phyloP scores from a whole-genome alignment of 2,797 vertebrate genomes.

The Synaphobranchus kaupii region DNA sequence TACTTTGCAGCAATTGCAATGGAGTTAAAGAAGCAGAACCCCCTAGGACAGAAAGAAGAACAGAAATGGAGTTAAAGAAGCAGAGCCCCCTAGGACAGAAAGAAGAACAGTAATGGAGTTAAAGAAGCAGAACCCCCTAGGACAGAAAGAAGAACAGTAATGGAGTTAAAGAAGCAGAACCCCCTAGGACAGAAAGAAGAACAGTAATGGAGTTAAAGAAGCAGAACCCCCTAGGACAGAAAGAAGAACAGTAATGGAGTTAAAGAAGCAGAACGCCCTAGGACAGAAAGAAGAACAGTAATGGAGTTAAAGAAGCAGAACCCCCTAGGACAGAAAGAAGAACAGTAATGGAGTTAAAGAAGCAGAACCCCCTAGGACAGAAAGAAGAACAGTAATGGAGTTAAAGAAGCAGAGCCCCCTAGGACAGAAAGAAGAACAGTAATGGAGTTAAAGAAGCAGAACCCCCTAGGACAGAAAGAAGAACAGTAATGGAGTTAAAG shows the following conservation, averaged over 20 bases:
- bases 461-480: constrained; percentile 78
- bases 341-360: constrained; percentile 82
- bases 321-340: constrained; percentile 77
- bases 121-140: constrained; percentile 82
- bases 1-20: constrained; percentile 81
- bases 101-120: constrained; percentile 80
- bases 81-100: constrained; percentile 79
- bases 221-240: constrained; percentile 79
- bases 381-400: constrained; percentile 79
- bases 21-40: constrained; percentile 84
- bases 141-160: constrained; percentile 79
- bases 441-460: constrained; percentile 85
- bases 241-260: constrained; percentile 79
- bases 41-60: constrained; percentile 79
- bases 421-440: constrained; percentile 77
- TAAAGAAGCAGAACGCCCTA: constrained; percentile 83
- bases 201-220: constrained; percentile 83
- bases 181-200: constrained; percentile 79
- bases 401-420: constrained; percentile 84
- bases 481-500: constrained; percentile 82
- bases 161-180: constrained; percentile 84
- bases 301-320: constrained; percentile 86
- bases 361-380: constrained; percentile 80
- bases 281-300: constrained; percentile 77
- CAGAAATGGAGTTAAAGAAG: too few relatives aligned